Conservation (phyloP, 2,888 invertebrate species). For the Drosophila anomelani region DNA sequence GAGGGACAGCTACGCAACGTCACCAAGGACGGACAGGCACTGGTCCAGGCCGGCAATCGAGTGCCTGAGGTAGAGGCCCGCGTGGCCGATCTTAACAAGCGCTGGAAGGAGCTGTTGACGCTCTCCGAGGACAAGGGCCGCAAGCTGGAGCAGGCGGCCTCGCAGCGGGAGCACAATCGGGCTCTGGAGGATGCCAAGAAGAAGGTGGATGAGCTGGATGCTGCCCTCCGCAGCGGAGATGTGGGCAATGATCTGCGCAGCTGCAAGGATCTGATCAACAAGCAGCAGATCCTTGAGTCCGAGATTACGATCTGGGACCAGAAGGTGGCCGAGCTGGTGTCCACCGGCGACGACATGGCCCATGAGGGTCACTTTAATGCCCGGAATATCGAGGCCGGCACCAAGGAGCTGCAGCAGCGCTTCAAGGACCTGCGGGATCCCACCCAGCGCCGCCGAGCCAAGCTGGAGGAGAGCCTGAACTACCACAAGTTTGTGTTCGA, state of each 20-base stretch:
- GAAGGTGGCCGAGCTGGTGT: conserved; percentile 91
- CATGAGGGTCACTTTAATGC: conserved; percentile 98
- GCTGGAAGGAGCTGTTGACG: conserved; percentile 91
- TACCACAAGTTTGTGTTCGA: conserved; percentile 96
- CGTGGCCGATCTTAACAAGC: conserved; percentile 89
- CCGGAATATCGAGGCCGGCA: conserved; percentile 91
- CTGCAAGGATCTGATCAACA: conserved; percentile 95
- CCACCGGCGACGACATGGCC: conserved; percentile 94
- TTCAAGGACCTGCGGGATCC: conserved; percentile 91
- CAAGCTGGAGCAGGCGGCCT: conserved; percentile 94
- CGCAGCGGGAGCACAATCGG: conserved; percentile 91
- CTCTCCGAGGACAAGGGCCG: conserved; percentile 88
- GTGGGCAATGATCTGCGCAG: conserved; percentile 95
- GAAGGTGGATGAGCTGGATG: conserved; percentile 94
- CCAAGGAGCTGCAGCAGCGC: conserved; percentile 89
- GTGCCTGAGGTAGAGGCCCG: conserved; percentile 89
- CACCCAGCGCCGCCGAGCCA: conserved; percentile 89
- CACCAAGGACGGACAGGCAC: conserved; percentile 91
- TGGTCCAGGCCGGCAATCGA: conserved; percentile 89
- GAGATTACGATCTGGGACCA: conserved; percentile 94
- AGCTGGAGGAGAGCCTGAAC: conserved; percentile 92
- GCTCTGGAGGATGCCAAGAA: conserved; percentile 95
- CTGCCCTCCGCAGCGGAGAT: conserved; percentile 91
- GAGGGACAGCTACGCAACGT: conserved; percentile 95
- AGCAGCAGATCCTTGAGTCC: conserved; percentile 94